These are phyloP conservation scores for Neoseiulus cucumeris DNA, from an alignment of 1,140 invertebrate species.

Conservation along the genomic window DNA sequence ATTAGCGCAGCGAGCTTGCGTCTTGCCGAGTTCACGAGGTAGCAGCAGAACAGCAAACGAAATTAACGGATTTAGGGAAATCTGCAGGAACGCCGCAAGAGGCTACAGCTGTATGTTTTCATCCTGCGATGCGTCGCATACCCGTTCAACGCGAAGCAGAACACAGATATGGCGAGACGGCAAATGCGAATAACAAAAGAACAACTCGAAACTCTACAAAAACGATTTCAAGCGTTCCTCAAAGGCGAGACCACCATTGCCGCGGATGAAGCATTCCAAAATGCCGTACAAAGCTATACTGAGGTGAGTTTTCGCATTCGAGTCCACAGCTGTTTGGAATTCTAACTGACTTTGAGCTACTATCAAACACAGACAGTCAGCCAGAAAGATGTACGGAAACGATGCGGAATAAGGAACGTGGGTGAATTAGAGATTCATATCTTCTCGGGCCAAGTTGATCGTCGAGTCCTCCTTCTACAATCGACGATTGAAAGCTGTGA, in stretches of 20 bases:
- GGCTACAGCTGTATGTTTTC: constrained; percentile 93
- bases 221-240: constrained; percentile 64
- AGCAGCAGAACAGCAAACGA: no score
- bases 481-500: no score
- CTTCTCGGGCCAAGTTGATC: no score
- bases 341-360: no score
- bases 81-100: constrained; percentile 55
- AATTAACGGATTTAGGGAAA: no score
- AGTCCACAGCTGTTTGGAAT: no score
- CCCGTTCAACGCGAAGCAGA: constrained; percentile 98
- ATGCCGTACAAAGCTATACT: constrained; percentile 89
- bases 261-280: constrained; percentile 96
- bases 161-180: constrained; percentile 81
- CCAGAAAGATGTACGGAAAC: no score
- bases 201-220: constrained; percentile 82
- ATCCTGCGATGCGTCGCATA: constrained; percentile 93
- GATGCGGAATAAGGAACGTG: no score
- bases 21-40: no score
- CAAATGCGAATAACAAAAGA: constrained; percentile 86
- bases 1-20: background rate
- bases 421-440: no score
- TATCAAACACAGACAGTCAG: no score
- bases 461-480: no score
- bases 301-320: constrained; percentile 34
- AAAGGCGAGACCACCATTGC: constrained; percentile 83